phyloP scores from a whole-genome alignment of 2,797 vertebrate species.

The Arremon brunneinucha region DNA sequence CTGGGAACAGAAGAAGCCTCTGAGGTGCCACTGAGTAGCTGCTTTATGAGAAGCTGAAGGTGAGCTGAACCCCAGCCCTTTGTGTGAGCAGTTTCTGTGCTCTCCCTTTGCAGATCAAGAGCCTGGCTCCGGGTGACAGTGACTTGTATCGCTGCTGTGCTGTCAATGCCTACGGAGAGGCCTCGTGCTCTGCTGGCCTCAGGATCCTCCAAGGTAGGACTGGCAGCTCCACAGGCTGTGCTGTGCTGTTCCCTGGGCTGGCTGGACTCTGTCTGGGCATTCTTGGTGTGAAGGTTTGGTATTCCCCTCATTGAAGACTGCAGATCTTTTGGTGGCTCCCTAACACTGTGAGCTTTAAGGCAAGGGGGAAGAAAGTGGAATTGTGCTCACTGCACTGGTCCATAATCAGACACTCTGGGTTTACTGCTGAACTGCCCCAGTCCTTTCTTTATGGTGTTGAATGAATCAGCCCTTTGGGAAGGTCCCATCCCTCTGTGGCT shows the following conservation, averaged over 20 bases:
- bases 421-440: not conserved
- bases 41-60: not conserved
- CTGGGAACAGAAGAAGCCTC: not conserved
- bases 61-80: not conserved
- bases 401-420: not conserved
- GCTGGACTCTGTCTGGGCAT: not conserved
- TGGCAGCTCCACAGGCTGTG: not conserved
- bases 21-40: not conserved
- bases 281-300: not conserved
- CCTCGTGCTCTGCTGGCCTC: conserved; percentile 77
- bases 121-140: conserved; percentile 71
- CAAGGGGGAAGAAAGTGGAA: not conserved
- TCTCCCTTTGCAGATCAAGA: conserved; percentile 75
- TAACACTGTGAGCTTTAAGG: not conserved
- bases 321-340: not conserved
- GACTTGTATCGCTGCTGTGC: conserved; percentile 85
- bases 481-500: not conserved
- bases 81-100: not conserved
- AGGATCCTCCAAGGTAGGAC: conserved; percentile 80
- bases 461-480: not conserved
- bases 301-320: not conserved
- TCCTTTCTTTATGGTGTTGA: not conserved
- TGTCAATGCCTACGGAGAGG: conserved; percentile 83
- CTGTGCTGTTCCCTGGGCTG: not conserved
- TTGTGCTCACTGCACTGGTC: not conserved